phyloP scores from a whole-genome alignment of 2,888 invertebrate genomes.

The Junonia oenone region DNA sequence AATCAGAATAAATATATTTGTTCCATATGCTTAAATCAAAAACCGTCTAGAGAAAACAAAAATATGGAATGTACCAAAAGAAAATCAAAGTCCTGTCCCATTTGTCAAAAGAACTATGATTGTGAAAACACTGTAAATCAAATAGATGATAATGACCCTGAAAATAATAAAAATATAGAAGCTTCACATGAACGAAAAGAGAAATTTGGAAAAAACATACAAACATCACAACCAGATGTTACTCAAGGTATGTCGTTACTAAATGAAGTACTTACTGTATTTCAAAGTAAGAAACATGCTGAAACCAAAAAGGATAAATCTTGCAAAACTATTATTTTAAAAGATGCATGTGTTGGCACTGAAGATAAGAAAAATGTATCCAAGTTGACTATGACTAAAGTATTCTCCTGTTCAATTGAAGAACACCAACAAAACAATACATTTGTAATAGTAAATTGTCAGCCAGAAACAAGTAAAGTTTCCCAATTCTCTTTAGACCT shows the following conservation, averaged over 20 bases:
- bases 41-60: conserved; percentile 25
- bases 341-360: conserved; percentile 52
- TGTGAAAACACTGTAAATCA: conserved; percentile 22
- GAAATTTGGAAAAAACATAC: conserved; percentile 39
- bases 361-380: conserved; percentile 34
- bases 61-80: conserved; percentile 31
- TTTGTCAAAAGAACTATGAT: conserved; percentile 39
- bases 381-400: conserved; percentile 41
- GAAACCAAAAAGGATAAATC: conserved; percentile 25
- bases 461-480: conserved; percentile 39
- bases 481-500: conserved; percentile 40
- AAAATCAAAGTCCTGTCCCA: conserved; percentile 40
- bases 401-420: conserved; percentile 49
- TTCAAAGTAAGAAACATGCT: conserved; percentile 53
- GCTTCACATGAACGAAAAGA: neutral
- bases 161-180: conserved; percentile 6
- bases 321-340: conserved; percentile 39
- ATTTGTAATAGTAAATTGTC: conserved; percentile 46
- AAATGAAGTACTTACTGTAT: conserved; percentile 61
- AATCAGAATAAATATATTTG: conserved; percentile 45
- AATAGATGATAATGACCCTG: conserved; percentile 15
- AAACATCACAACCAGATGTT: conserved; percentile 48
- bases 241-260: conserved; percentile 50
- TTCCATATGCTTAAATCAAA: conserved; percentile 51
- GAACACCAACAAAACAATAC: conserved; percentile 40